These are phyloP conservation scores for Heteromyza rotundicornis DNA, from an alignment of 2,888 invertebrate species.

Conservation along the genomic window DNA sequence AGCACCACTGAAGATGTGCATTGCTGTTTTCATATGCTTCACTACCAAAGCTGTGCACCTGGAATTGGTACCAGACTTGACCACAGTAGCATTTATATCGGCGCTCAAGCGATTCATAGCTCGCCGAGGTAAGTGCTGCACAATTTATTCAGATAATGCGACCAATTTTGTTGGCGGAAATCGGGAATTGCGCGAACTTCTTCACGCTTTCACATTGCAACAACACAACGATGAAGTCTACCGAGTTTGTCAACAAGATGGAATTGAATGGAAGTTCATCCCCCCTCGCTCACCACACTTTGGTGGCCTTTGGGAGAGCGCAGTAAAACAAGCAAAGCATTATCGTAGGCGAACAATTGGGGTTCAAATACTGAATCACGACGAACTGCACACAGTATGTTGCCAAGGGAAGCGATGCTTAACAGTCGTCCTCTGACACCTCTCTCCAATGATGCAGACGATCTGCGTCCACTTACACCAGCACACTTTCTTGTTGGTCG, in stretches of 20 bases:
- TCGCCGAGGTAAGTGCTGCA: neutral
- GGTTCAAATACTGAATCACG: too few species aligned
- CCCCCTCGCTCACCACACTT: slow-evolving; percentile 23
- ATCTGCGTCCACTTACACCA: too few species aligned
- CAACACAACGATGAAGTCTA: slow-evolving; percentile 12
- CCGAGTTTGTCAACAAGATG: slow-evolving; percentile 6
- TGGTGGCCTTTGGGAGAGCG: slow-evolving; percentile 22
- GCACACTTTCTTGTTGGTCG: too few species aligned
- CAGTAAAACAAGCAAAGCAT: slow-evolving; percentile 21
- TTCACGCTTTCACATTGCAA: slow-evolving; percentile 12
- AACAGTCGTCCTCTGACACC: too few species aligned
- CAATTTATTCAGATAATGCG: slow-evolving; percentile 19
- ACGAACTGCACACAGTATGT: too few species aligned
- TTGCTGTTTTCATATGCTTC: slow-evolving; percentile 21
- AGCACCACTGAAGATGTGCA: slow-evolving; percentile 11
- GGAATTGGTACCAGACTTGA: slow-evolving; percentile 13
- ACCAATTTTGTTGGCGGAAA: slow-evolving; percentile 20
- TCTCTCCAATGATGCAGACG: too few species aligned
- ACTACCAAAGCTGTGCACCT: slow-evolving; percentile 20
- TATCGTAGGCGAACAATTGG: too few species aligned
- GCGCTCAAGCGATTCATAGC: slow-evolving; percentile 13
- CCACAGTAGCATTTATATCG: slow-evolving; percentile 16
- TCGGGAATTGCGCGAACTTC: slow-evolving; percentile 18
- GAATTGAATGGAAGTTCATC: slow-evolving; percentile 20
- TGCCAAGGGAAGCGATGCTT: too few species aligned